Conservation (phyloP, 2,888 invertebrate genomes). For the Melanostoma scalare region DNA sequence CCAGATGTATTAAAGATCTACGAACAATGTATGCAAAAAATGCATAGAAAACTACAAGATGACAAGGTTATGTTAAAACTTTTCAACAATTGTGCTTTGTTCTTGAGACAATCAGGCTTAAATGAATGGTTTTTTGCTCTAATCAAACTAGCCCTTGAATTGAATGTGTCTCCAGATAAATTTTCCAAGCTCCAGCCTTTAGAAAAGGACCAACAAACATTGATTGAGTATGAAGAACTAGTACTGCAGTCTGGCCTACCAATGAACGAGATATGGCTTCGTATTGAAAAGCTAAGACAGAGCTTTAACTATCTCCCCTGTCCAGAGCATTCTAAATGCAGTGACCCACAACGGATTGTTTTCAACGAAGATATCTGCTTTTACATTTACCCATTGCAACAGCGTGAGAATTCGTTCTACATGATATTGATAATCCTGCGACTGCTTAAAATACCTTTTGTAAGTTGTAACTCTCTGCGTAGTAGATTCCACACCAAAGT, state of each 20-base stretch:
- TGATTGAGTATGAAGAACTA: conserved; percentile 85
- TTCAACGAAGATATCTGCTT: conserved; percentile 86
- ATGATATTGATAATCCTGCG: conserved; percentile 85
- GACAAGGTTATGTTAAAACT: conserved; percentile 82
- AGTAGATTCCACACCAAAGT: conserved; percentile 79
- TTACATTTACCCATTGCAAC: conserved; percentile 87
- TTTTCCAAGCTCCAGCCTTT: conserved; percentile 78
- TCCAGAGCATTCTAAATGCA: conserved; percentile 82
- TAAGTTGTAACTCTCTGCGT: conserved; percentile 83
- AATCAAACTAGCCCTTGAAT: conserved; percentile 86
- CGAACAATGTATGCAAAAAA: conserved; percentile 81
- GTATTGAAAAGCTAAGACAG: conserved; percentile 89
- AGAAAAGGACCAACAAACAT: conserved; percentile 77
- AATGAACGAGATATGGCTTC: conserved; percentile 88
- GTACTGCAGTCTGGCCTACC: conserved; percentile 87
- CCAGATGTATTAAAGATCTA: conserved; percentile 85
- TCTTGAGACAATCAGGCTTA: conserved; percentile 88
- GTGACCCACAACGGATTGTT: conserved; percentile 87
- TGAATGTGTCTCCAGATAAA: conserved; percentile 84
- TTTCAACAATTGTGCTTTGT: conserved; percentile 82
- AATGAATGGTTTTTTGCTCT: conserved; percentile 90
- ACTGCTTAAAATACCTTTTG: conserved; percentile 83
- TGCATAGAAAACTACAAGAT: conserved; percentile 77
- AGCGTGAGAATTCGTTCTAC: conserved; percentile 84
- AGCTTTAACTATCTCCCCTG: conserved; percentile 87